These are phyloP conservation scores for Hoplias malabaricus DNA, from an alignment of 2,113 vertebrate species.

Conservation along the genomic window DNA sequence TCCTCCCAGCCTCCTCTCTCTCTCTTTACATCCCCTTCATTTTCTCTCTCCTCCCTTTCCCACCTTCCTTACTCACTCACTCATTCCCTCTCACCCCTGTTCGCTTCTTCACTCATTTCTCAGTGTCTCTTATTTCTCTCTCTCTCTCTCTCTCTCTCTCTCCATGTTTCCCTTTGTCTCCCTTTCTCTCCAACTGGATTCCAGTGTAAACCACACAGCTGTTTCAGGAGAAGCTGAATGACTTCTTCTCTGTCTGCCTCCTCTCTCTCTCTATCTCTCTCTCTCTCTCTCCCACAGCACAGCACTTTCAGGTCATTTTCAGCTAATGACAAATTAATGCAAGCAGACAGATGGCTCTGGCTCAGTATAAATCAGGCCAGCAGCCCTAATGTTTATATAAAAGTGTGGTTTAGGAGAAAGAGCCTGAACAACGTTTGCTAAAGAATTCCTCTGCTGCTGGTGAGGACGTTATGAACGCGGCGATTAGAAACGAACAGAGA, in stretches of 20 bases:
- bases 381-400: slow-evolving; percentile 25
- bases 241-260: slow-evolving; percentile 18
- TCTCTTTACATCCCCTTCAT: neutral
- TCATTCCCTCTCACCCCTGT: too few species aligned
- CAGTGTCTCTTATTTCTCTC: neutral
- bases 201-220: slow-evolving; percentile 54
- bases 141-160: neutral
- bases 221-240: slow-evolving; percentile 24
- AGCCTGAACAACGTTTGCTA: neutral
- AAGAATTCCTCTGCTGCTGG: slow-evolving; percentile 10
- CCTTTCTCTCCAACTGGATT: slow-evolving; percentile 49
- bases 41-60: too few species aligned
- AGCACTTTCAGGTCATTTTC: slow-evolving; percentile 23
- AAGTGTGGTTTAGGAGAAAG: neutral
- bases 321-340: slow-evolving; percentile 44
- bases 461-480: slow-evolving; percentile 11
- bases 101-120: neutral
- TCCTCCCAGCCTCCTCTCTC: too few species aligned
- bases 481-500: slow-evolving; percentile 8
- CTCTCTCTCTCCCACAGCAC: neutral
- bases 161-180: neutral
- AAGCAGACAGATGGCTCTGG: slow-evolving; percentile 39
- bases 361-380: slow-evolving; percentile 34
- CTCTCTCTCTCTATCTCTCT: neutral
- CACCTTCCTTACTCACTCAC: neutral